A percentile compares a stretch with the other conserved stretches of the same genome.
Conservation (phyloP, 2,888 invertebrate genomes). For the Dastarcus helophoroides region DNA sequence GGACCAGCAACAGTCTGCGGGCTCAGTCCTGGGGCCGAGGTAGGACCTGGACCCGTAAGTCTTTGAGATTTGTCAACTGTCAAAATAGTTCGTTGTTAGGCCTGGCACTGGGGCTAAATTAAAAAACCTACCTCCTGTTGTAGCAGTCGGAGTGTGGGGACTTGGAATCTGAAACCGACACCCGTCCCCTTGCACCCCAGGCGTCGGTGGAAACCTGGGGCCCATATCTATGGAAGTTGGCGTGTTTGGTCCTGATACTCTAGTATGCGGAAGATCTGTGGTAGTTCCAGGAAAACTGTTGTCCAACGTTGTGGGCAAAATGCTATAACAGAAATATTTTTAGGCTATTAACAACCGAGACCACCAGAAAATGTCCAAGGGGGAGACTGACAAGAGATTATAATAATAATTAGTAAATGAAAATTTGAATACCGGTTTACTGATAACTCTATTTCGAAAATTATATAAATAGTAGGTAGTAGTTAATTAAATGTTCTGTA, state of each 20-base stretch:
- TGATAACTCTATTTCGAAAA: no score
- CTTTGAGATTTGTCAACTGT: slow-evolving; percentile 32
- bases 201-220: slow-evolving; percentile 35
- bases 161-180: slow-evolving; percentile 42
- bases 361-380: background rate
- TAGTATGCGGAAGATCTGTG: slow-evolving; percentile 30
- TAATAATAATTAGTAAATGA: no score
- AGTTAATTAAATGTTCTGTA: no score
- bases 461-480: no score
- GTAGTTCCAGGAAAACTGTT: slow-evolving; percentile 35
- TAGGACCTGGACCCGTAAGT: slow-evolving; percentile 28
- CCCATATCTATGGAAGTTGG: slow-evolving; percentile 40
- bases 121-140: slow-evolving; percentile 16
- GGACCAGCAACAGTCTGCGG: slow-evolving; percentile 35
- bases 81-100: slow-evolving; percentile 6
- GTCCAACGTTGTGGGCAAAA: slow-evolving; percentile 31
- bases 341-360: no score
- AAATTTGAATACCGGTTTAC: no score
- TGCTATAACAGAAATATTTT: slow-evolving; percentile 21
- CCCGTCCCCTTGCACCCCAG: slow-evolving; percentile 31
- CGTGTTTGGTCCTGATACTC: slow-evolving; percentile 42
- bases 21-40: slow-evolving; percentile 31
- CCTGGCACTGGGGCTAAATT: background rate
- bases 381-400: no score
- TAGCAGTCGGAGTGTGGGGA: slow-evolving; percentile 37